phyloP scores from a whole-genome alignment of 2,888 invertebrate genomes.

The Bimastos eiseni region DNA sequence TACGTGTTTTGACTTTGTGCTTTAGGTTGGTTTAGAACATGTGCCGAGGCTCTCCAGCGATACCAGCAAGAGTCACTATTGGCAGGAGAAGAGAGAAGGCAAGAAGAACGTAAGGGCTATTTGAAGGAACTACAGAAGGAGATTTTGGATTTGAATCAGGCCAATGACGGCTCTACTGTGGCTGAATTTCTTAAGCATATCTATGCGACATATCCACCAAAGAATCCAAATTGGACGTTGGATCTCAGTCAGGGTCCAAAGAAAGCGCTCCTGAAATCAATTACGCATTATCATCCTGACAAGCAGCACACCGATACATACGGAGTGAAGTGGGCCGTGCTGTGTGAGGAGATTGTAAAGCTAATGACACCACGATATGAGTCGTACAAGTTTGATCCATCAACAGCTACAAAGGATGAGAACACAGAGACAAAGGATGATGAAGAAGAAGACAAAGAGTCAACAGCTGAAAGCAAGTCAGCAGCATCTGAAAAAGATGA shows the following conservation, averaged over 20 bases:
- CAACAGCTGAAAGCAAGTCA: not conserved
- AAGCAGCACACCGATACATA: not conserved
- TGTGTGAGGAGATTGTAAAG: constrained; percentile 13
- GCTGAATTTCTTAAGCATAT: not conserved
- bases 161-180: not conserved
- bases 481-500: not conserved
- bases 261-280: not conserved
- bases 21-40: constrained; percentile 13
- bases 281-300: not conserved
- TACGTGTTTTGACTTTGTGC: not conserved
- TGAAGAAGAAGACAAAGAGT: not conserved
- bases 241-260: not conserved
- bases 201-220: not conserved
- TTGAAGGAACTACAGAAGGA: not conserved
- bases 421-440: not conserved
- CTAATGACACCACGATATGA: not conserved
- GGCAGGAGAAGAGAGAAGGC: not conserved
- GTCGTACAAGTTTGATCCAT: not conserved
- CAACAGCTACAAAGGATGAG: not conserved
- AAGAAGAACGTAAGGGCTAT: not conserved
- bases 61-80: not conserved
- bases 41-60: not conserved
- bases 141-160: not conserved
- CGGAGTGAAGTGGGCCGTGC: not conserved
- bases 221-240: not conserved